Base-by-base conservation (phyloP, 2,113 vertebrate genomes). In the Vulpes ferrilata region DNA sequence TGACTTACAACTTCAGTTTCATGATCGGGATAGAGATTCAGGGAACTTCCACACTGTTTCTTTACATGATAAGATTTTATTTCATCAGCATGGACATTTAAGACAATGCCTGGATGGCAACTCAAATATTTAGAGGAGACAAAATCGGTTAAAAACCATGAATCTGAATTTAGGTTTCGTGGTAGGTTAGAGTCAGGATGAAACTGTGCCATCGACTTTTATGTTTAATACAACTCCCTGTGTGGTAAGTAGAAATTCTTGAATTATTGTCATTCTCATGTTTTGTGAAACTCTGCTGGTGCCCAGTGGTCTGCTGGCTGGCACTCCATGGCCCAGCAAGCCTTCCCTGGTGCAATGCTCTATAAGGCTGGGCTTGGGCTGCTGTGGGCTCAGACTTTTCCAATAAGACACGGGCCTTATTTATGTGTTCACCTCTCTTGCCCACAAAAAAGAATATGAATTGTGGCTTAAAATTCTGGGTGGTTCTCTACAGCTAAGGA, bases 51-150 rank as follows among this genome's bases (percentile, higher is more conserved):
- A 62, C 0, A 6, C 8, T 27, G 4, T 88, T 65, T 86, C 48
- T 73, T 78, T 55, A 89, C 38, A 74, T 4, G 30, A 48, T 27
- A 84, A 85, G 82, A 62, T 84, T 73, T 86, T 80, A 79, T 43
- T n/a, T 65, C 48, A 96, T 22, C 79, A 27, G 93, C 4, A 65
- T 35, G 25, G 51, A 20, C 17, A 86, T 76, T 71, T n/a, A 86
- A n/a, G 82, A 86, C 73, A 59, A 95, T 55, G 64, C 35, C 30
- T 57, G 76, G 7, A 27, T 8, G 69, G 35, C 43, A 80, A 92
- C 80, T 73, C 16, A 92, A 93, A 88, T 30, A 94, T 30, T 65
- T 76, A 64, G 20, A 85, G 20, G n/a, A 93, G 13, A 82, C 8
- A 74, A 80, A 88, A 73, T 62, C 87, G 78, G 38, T 78, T 79